Percentiles rank a stretch among this genome's conserved stretches.
These are phyloP conservation scores for Tachysurus vachellii DNA, from an alignment of 2,113 vertebrate genomes.

Conservation along the genomic window DNA sequence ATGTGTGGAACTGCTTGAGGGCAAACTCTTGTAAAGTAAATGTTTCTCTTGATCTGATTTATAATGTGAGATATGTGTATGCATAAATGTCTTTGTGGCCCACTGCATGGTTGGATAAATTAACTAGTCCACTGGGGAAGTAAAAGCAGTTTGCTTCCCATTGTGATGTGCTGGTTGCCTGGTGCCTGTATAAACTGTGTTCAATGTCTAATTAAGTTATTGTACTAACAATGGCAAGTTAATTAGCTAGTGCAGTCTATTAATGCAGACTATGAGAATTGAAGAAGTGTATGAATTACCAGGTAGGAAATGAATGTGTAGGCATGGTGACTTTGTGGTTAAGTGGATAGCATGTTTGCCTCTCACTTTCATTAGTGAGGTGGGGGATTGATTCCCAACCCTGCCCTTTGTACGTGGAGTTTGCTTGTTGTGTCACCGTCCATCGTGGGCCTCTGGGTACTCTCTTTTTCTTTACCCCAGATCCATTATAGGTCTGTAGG, in stretches of 20 bases:
- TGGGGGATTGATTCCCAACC: too few relatives aligned
- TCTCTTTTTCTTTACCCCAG: too few relatives aligned
- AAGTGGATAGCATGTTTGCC: too few relatives aligned
- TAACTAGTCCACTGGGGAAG: not conserved
- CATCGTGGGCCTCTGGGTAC: too few relatives aligned
- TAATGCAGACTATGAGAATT: not conserved
- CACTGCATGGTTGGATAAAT: not conserved
- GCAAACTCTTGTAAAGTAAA: conserved; percentile 60
- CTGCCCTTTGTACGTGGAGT: too few relatives aligned
- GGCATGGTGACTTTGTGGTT: too few relatives aligned
- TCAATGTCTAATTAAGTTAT: not conserved
- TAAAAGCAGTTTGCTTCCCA: not conserved
- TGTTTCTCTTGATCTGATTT: conserved; percentile 58
- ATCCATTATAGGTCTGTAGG: too few relatives aligned
- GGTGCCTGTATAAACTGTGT: not conserved
- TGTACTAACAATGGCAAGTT: not conserved
- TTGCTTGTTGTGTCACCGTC: too few relatives aligned
- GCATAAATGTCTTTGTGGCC: conserved; percentile 51
- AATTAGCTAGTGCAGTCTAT: not conserved
- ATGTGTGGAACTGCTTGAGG: conserved; percentile 66
- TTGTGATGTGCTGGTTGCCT: not conserved
- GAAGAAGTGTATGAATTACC: not conserved
- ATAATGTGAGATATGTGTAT: conserved; percentile 62
- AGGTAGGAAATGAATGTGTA: not conserved
- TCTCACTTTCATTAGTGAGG: too few relatives aligned